Percentiles rank a stretch among this genome's conserved stretches.
Evolutionary conservation across 1,140 invertebrate species (phyloP).

Genomic region (Eueides isabella): DNA sequence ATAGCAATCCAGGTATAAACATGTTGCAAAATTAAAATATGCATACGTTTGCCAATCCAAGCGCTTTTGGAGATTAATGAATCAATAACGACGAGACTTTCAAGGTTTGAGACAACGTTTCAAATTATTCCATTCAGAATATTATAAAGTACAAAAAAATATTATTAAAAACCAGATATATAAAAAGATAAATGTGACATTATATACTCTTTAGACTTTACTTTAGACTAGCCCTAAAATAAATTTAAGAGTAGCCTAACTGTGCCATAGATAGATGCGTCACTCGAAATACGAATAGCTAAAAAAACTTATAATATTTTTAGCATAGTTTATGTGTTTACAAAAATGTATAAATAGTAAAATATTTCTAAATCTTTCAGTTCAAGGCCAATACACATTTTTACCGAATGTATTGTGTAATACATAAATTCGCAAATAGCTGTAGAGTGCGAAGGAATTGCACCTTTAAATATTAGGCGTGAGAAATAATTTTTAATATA

Average conservation of each 20-base stretch:
- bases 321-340: background rate
- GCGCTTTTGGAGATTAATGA: background rate
- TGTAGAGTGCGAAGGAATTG: constrained; percentile 1
- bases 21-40: background rate
- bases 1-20: no score
- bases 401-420: constrained; percentile 24
- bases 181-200: no score
- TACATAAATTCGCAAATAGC: constrained; percentile 25
- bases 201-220: no score
- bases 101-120: background rate
- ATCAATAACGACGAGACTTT: background rate
- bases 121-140: no score
- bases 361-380: constrained; percentile 29
- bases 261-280: background rate
- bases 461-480: constrained; percentile 8
- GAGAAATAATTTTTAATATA: background rate
- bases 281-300: background rate
- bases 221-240: no score
- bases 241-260: no score
- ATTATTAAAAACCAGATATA: no score
- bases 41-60: background rate
- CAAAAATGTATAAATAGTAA: background rate
- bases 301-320: background rate
- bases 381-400: constrained; percentile 33
- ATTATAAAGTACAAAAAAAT: no score